phyloP scores from a whole-genome alignment of 2,797 vertebrate species.

The Tragopan temminckii region DNA sequence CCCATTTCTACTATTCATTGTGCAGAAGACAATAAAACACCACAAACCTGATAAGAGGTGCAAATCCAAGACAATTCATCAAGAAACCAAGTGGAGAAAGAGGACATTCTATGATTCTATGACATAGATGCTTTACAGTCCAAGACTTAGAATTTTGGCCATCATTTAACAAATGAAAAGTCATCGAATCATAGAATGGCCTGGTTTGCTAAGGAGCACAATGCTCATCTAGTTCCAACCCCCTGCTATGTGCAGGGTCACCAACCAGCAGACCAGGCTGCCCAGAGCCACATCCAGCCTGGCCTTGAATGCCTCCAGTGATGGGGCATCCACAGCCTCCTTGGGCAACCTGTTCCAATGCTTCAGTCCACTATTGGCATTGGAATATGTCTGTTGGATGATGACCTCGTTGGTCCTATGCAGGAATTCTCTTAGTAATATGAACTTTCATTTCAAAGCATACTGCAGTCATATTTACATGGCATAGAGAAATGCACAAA shows the following conservation, averaged over 20 bases:
- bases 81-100: neutral
- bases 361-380: neutral
- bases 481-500: neutral
- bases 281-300: too few relatives aligned
- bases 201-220: too few relatives aligned
- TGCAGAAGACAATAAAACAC: neutral
- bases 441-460: slow-evolving; percentile 7
- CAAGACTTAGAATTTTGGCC: neutral
- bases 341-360: too few relatives aligned
- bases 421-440: neutral
- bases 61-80: neutral
- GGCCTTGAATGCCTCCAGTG: too few relatives aligned
- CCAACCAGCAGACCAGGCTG: too few relatives aligned
- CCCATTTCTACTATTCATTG: neutral
- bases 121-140: neutral
- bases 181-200: too few relatives aligned
- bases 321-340: too few relatives aligned
- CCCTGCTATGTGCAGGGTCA: too few relatives aligned
- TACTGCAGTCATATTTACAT: neutral
- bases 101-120: neutral
- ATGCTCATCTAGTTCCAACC: too few relatives aligned
- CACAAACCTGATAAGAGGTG: neutral
- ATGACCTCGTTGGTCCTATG: neutral
- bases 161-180: neutral
- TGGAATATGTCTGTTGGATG: neutral